A percentile compares a stretch with the other conserved stretches of the same genome.
Conservation (phyloP, 2,888 invertebrate genomes). For the Drosophila planitibia region DNA sequence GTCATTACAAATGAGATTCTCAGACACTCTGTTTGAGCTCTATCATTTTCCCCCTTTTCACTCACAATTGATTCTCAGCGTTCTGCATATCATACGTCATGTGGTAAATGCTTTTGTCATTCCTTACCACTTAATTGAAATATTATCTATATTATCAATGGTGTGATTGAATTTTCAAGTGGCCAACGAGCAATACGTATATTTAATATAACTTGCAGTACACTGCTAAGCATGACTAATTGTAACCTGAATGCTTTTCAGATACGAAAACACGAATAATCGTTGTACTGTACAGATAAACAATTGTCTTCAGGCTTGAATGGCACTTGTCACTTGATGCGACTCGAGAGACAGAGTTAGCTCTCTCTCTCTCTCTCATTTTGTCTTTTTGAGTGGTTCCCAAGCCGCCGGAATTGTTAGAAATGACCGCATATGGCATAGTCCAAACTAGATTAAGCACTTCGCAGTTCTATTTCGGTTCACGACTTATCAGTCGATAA, state of each 20-base stretch:
- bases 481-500: background rate
- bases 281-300: constrained; percentile 36
- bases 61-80: constrained; percentile 17
- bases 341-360: background rate
- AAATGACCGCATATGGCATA: constrained; percentile 29
- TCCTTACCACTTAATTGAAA: constrained; percentile 40
- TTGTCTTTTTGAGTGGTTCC: background rate
- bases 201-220: constrained; percentile 14
- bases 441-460: constrained; percentile 8
- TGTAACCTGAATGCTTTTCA: constrained; percentile 24
- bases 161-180: constrained; percentile 60
- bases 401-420: constrained; percentile 12
- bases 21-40: background rate
- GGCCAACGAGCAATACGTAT: constrained; percentile 22
- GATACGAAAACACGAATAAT: constrained; percentile 65
- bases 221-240: constrained; percentile 51
- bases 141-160: constrained; percentile 46
- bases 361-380: background rate
- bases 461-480: constrained; percentile 13
- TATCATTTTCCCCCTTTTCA: background rate
- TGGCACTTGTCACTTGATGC: constrained; percentile 31
- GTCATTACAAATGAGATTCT: background rate
- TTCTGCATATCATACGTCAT: constrained; percentile 38
- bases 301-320: constrained; percentile 37
- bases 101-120: constrained; percentile 17